phyloP scores from a whole-genome alignment of 2,113 vertebrate species.

The Thomomys bottae region DNA sequence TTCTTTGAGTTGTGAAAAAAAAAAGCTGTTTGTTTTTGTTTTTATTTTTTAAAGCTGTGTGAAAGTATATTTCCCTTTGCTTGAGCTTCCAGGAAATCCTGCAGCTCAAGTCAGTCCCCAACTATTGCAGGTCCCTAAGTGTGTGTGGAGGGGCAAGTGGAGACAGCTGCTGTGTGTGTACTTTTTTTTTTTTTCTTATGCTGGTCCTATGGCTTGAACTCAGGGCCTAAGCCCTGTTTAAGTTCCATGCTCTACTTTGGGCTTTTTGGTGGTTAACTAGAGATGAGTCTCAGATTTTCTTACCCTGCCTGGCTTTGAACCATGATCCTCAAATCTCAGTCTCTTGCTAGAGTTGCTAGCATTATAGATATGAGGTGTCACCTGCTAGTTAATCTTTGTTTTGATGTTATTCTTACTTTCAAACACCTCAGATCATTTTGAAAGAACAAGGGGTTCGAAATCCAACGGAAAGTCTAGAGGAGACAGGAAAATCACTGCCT shows the following conservation, averaged over 20 bases:
- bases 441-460: slow-evolving; percentile 29
- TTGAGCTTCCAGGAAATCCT: not conserved
- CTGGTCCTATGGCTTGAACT: no score
- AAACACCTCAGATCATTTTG: not conserved
- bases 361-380: no score
- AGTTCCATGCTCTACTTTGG: no score
- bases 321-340: no score
- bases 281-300: no score
- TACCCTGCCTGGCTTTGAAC: no score
- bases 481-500: not conserved
- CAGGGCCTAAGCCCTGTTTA: no score
- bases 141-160: no score
- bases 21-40: no score
- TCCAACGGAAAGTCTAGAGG: not conserved
- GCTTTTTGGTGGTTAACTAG: no score
- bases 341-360: no score
- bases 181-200: not conserved
- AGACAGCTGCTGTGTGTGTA: not conserved
- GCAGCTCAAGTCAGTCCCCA: not conserved
- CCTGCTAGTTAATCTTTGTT: not conserved
- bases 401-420: not conserved
- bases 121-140: not conserved
- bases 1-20: slow-evolving; percentile 21
- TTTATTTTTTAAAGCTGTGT: not conserved
- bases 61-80: not conserved